Conservation (phyloP, 2,113 vertebrate species). For the Bambusicola thoracicus region DNA sequence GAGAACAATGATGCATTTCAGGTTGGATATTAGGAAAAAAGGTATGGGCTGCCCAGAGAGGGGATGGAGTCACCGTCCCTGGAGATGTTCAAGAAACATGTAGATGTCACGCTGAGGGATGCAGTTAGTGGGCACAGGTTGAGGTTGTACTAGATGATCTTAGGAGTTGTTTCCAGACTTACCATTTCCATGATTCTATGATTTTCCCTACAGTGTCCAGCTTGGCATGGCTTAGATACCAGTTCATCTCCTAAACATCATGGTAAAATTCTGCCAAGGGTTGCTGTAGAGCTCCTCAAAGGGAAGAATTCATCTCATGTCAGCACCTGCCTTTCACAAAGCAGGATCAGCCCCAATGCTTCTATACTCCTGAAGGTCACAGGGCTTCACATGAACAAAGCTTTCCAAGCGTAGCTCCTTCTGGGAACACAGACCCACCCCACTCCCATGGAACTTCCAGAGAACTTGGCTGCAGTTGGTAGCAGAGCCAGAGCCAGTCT, state of each 20-base stretch:
- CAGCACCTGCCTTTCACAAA: background rate
- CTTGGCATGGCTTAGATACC: background rate
- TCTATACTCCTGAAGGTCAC: background rate
- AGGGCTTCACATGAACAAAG: background rate
- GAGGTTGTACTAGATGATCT: no score
- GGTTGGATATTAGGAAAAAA: no score
- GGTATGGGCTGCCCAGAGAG: no score
- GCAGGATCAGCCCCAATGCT: background rate
- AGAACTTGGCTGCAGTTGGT: background rate
- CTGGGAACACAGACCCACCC: background rate
- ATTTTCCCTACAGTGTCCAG: rapidly evolving
- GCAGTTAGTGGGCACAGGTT: no score
- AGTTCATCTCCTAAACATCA: background rate
- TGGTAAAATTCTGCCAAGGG: background rate
- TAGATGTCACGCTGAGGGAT: no score
- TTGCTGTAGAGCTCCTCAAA: background rate
- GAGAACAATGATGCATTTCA: background rate
- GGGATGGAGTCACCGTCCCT: no score
- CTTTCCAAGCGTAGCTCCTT: background rate
- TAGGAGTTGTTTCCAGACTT: no score
- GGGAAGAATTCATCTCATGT: no score
- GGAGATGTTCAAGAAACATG: no score
- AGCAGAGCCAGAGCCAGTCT: background rate
- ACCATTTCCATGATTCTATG: no score
- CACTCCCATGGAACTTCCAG: background rate